A percentile compares a stretch with the other conserved stretches of the same genome.
Conservation (phyloP, 2,888 invertebrate species). For the Smittia aterrima region DNA sequence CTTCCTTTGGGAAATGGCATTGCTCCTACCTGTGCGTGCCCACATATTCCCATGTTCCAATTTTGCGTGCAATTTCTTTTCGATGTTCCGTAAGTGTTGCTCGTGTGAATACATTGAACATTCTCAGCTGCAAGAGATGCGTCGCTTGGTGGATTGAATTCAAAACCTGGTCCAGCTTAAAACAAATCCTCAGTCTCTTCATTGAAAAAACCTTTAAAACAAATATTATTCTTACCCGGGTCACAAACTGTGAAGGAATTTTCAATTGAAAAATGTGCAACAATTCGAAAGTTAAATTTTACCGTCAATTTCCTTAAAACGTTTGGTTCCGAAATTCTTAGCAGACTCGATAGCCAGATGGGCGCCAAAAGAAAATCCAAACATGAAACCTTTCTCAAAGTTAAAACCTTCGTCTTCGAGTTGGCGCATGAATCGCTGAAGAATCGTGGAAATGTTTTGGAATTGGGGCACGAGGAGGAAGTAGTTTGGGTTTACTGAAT, state of each 20-base stretch:
- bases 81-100: conserved; percentile 45
- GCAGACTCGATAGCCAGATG: conserved; percentile 51
- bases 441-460: conserved; percentile 46
- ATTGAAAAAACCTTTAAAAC: not conserved
- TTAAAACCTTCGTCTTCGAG: conserved; percentile 48
- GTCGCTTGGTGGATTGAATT: conserved; percentile 38
- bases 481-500: conserved; percentile 48
- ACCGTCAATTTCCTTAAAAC: conserved; percentile 51
- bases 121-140: conserved; percentile 45
- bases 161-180: conserved; percentile 38
- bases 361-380: conserved; percentile 53
- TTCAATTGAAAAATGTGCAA: not conserved
- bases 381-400: conserved; percentile 48
- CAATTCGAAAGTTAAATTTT: conserved; percentile 30
- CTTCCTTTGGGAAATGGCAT: conserved; percentile 43
- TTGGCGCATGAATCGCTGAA: conserved; percentile 46
- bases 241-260: conserved; percentile 25
- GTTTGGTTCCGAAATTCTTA: conserved; percentile 45
- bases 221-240: not conserved
- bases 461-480: conserved; percentile 49
- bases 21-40: conserved; percentile 44
- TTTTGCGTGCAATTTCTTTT: conserved; percentile 46
- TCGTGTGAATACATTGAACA: conserved; percentile 47
- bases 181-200: not conserved
- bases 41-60: conserved; percentile 47